Evolutionary conservation across 2,113 vertebrate species (phyloP).

Genomic region (Pterophyllum scalare): DNA sequence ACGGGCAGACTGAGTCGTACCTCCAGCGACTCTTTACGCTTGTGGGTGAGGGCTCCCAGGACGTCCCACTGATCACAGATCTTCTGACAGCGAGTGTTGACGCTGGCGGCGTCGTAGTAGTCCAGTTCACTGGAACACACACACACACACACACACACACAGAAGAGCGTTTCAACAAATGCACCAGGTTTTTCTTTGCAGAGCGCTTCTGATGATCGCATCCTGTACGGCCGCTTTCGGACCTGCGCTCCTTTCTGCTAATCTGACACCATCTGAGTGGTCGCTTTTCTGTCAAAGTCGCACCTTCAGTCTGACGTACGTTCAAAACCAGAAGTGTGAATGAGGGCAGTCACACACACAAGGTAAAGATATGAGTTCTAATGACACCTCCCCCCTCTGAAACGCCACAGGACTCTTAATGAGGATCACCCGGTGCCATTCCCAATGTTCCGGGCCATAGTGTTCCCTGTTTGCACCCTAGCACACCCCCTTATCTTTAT

Average conservation of each 20-base stretch:
- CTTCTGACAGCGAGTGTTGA: constrained; percentile 93
- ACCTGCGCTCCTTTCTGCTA: background rate
- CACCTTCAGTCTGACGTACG: fast-evolving
- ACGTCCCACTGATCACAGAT: constrained; percentile 95
- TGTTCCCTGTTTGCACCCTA: no score
- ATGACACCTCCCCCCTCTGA: no score
- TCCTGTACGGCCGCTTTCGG: background rate
- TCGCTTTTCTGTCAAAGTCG: background rate
- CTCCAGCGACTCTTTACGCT: constrained; percentile 89
- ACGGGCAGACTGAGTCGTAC: constrained; percentile 58
- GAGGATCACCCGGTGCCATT: no score
- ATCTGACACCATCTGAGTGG: fast-evolving
- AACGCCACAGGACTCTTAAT: no score
- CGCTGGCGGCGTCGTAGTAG: constrained; percentile 92
- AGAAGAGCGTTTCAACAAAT: no score
- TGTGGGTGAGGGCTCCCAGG: constrained; percentile 89
- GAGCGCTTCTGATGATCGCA: background rate
- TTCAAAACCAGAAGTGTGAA: no score
- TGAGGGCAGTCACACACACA: no score
- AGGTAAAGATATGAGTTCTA: no score
- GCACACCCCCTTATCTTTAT: no score
- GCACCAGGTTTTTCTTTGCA: background rate
- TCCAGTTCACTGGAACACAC: constrained; percentile 88
- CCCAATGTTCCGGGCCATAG: no score
- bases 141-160: constrained; percentile 62